A percentile compares a stretch with the other conserved stretches of the same genome.
Evolutionary conservation across 2,113 vertebrate genomes (phyloP).

Genomic region (Corythoichthys haematopterus): DNA sequence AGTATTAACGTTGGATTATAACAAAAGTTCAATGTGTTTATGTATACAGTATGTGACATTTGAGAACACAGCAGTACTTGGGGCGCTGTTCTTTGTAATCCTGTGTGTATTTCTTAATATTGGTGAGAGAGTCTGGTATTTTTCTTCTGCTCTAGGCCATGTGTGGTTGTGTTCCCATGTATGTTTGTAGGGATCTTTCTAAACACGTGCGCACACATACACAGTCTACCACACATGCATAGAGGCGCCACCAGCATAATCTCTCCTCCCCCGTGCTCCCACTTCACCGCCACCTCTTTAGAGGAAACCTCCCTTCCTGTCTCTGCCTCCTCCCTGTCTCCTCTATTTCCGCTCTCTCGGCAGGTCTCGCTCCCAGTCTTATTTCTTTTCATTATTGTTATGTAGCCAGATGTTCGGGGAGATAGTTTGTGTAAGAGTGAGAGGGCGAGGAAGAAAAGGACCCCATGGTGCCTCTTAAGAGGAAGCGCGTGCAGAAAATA

Average conservation of each 20-base stretch:
- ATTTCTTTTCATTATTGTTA: constrained; percentile 51
- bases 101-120: constrained; percentile 22
- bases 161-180: constrained; percentile 35
- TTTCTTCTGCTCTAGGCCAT: constrained; percentile 26
- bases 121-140: constrained; percentile 12
- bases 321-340: constrained; percentile 67
- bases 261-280: constrained; percentile 57
- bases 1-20: constrained; percentile 47
- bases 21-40: constrained; percentile 31
- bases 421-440: constrained; percentile 20
- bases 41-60: constrained; percentile 51
- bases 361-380: constrained; percentile 40
- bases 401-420: constrained; percentile 47
- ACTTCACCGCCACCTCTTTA: constrained; percentile 53
- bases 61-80: constrained; percentile 57
- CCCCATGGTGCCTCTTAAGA: constrained; percentile 2
- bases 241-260: constrained; percentile 75
- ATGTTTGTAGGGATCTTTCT: constrained; percentile 52
- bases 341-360: constrained; percentile 58
- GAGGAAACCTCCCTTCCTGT: constrained; percentile 77
- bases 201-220: constrained; percentile 36
- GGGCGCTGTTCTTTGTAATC: constrained; percentile 37
- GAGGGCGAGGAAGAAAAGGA: background rate
- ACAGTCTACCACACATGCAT: constrained; percentile 39
- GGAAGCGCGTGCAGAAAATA: constrained; percentile 27